These are phyloP conservation scores for Beris morrisii DNA, from an alignment of 2,888 invertebrate genomes.

Conservation along the genomic window DNA sequence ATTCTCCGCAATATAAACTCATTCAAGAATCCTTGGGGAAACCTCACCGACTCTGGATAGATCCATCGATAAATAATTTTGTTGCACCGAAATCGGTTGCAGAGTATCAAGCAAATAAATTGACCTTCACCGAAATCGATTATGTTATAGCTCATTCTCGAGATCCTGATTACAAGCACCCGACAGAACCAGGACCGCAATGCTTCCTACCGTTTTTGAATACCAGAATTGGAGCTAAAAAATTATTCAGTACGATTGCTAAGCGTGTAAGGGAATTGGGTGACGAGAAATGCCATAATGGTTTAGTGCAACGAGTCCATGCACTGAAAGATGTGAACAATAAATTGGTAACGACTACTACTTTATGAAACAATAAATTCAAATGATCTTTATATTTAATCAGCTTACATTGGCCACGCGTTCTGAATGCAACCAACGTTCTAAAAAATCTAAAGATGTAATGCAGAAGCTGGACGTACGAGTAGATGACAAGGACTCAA, in stretches of 20 bases:
- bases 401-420: too few relatives aligned
- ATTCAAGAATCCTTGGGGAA: constrained; percentile 45
- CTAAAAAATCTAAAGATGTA: too few relatives aligned
- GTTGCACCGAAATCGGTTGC: too few relatives aligned
- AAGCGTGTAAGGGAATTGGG: constrained; percentile 69
- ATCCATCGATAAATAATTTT: constrained; percentile 62
- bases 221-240: constrained; percentile 68
- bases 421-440: too few relatives aligned
- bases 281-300: constrained; percentile 58
- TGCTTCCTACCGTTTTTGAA: constrained; percentile 66
- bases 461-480: too few relatives aligned
- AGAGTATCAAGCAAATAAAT: background rate
- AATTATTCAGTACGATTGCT: constrained; percentile 57
- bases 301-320: too few relatives aligned
- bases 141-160: constrained; percentile 65
- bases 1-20: constrained; percentile 72
- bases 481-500: too few relatives aligned
- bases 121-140: constrained; percentile 63
- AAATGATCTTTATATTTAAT: too few relatives aligned
- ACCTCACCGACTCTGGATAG: constrained; percentile 72
- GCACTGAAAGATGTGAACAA: too few relatives aligned
- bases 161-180: constrained; percentile 71
- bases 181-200: constrained; percentile 74
- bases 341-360: too few relatives aligned
- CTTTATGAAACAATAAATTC: too few relatives aligned